Conservation (phyloP, 2,797 vertebrate species). For the Leptodactylus fallax region DNA sequence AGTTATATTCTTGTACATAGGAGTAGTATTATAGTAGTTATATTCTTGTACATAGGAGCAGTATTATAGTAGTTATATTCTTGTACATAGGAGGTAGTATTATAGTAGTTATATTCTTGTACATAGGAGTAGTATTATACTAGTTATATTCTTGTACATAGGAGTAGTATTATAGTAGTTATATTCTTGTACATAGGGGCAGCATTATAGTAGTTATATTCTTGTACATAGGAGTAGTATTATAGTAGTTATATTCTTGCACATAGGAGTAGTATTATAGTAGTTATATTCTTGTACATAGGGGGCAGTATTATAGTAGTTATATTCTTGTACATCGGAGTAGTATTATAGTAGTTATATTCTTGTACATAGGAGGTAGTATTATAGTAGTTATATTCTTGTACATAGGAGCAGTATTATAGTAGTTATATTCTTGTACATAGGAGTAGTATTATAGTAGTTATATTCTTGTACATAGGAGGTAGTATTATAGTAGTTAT, state of each 20-base stretch:
- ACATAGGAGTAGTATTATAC: background rate
- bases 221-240: too few species aligned
- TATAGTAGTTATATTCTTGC: too few species aligned
- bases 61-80: conserved; percentile 24
- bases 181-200: too few species aligned
- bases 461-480: too few species aligned
- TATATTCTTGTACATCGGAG: too few species aligned
- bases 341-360: conserved; percentile 20
- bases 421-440: conserved; percentile 15
- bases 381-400: conserved; percentile 22
- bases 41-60: background rate
- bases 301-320: too few species aligned
- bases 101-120: background rate
- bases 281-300: too few species aligned
- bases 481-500: too few species aligned
- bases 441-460: too few species aligned
- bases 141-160: conserved; percentile 2
- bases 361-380: background rate
- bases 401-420: conserved; percentile 14
- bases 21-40: conserved; percentile 1
- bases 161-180: background rate
- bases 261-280: too few species aligned
- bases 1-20: conserved; percentile 2
- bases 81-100: background rate
- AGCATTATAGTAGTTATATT: too few species aligned